These are phyloP conservation scores for Illadopsis cleaveri DNA, from an alignment of 2,113 vertebrate genomes.

Conservation along the genomic window DNA sequence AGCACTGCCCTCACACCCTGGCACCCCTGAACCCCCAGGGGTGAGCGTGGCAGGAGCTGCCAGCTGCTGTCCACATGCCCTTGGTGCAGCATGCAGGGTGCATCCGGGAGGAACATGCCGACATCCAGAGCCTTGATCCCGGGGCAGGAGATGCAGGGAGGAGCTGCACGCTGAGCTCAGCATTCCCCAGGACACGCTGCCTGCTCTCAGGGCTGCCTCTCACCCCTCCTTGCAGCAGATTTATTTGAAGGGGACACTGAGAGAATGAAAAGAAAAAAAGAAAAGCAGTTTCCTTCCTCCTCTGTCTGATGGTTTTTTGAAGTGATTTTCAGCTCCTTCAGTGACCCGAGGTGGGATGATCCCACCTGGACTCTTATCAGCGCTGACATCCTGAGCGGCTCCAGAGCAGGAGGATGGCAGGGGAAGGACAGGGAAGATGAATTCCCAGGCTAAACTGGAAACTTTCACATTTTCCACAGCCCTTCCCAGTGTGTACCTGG, in stretches of 20 bases:
- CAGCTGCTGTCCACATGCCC: background rate
- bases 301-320: background rate
- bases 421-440: background rate
- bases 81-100: background rate
- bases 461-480: background rate
- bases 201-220: background rate
- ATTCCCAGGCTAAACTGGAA: background rate
- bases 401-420: background rate
- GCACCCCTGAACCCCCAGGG: background rate
- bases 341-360: background rate
- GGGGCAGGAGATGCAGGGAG: slow-evolving; percentile 4
- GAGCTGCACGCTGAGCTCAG: background rate
- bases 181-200: background rate
- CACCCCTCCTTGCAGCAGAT: background rate
- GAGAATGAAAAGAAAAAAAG: background rate
- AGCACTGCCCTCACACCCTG: background rate
- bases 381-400: background rate
- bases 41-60: background rate
- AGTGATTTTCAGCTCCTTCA: background rate
- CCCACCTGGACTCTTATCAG: background rate
- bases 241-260: slow-evolving; percentile 42
- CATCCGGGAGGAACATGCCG: slow-evolving; percentile 47
- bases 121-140: background rate
- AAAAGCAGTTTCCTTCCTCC: slow-evolving; percentile 55
- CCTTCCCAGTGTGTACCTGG: background rate